phyloP scores from a whole-genome alignment of 2,888 invertebrate genomes.

The Apodemia zela region DNA sequence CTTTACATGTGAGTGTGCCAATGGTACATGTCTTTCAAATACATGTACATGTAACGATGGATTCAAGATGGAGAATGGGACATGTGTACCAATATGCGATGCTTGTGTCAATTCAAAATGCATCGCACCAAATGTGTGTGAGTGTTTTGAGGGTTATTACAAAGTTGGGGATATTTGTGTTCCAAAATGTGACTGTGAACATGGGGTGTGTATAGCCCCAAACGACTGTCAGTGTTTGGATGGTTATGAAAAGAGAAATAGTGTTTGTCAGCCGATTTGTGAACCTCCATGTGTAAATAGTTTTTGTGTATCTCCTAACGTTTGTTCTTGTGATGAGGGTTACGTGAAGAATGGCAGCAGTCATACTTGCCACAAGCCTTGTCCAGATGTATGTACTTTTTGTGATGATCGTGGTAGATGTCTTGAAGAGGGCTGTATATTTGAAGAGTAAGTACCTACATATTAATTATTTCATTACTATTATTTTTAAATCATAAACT shows the following conservation, averaged over 20 bases:
- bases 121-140: slow-evolving; percentile 29
- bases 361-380: slow-evolving; percentile 37
- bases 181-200: slow-evolving; percentile 49
- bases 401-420: slow-evolving; percentile 36
- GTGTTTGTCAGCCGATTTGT: slow-evolving; percentile 43
- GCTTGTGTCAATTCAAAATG: slow-evolving; percentile 31
- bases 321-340: slow-evolving; percentile 66
- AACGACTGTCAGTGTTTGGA: slow-evolving; percentile 79
- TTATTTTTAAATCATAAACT: no score
- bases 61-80: slow-evolving; percentile 36
- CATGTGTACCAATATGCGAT: slow-evolving; percentile 36
- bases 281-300: slow-evolving; percentile 44
- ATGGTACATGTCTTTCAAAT: slow-evolving; percentile 43
- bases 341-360: slow-evolving; percentile 32
- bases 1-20: slow-evolving; percentile 35
- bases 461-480: no score
- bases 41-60: slow-evolving; percentile 46
- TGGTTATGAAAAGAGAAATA: slow-evolving; percentile 61
- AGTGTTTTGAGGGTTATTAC: slow-evolving; percentile 32
- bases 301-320: slow-evolving; percentile 51
- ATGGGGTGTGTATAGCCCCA: slow-evolving; percentile 67
- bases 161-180: slow-evolving; percentile 31
- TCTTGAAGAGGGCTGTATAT: slow-evolving; percentile 22
- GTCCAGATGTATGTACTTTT: slow-evolving; percentile 34
- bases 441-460: slow-evolving; percentile 28